Percentiles rank a stretch among this genome's conserved stretches.
Evolutionary conservation across 2,797 vertebrate species (phyloP).

Genomic region (Adrianichthys oophorus): DNA sequence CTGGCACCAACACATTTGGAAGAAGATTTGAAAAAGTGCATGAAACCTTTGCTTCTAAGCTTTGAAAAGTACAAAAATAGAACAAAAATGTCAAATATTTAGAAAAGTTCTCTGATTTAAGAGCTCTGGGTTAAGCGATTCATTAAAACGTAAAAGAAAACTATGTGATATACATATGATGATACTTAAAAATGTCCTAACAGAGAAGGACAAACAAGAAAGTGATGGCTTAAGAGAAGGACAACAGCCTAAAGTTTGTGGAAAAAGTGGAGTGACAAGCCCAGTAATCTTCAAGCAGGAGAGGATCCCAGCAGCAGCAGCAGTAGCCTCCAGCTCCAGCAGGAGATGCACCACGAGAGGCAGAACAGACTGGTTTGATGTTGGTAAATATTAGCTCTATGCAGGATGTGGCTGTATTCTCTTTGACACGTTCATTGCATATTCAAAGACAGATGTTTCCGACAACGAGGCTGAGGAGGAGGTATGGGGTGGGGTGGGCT

Average conservation of each 20-base stretch:
- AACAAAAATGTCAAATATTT: conserved; percentile 11
- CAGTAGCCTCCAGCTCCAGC: conserved; percentile 48
- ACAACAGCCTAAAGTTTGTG: conserved; percentile 38
- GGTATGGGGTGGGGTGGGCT: conserved; percentile 43
- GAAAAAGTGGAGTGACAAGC: conserved; percentile 61
- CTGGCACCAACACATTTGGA: background rate
- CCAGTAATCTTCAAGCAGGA: conserved; percentile 61
- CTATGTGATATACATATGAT: too few relatives aligned
- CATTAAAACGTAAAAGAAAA: too few relatives aligned
- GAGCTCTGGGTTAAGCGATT: too few relatives aligned
- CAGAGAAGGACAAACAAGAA: conserved; percentile 37
- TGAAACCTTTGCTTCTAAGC: background rate
- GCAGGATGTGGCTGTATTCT: conserved; percentile 58
- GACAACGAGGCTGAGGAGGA: conserved; percentile 47
- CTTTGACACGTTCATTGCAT: conserved; percentile 79
- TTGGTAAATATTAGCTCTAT: conserved; percentile 82
- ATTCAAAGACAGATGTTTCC: conserved; percentile 84
- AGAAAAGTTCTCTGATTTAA: too few relatives aligned
- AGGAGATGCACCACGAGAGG: conserved; percentile 42
- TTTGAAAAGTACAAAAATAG: conserved; percentile 5
- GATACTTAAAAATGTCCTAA: conserved; percentile 59
- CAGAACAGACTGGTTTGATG: conserved; percentile 75
- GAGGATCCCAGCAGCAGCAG: conserved; percentile 49
- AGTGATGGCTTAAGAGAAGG: conserved; percentile 25
- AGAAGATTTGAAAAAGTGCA: background rate